Evolutionary conservation across 2,113 vertebrate genomes (phyloP).

Genomic region (Phalacrocorax carbo): DNA sequence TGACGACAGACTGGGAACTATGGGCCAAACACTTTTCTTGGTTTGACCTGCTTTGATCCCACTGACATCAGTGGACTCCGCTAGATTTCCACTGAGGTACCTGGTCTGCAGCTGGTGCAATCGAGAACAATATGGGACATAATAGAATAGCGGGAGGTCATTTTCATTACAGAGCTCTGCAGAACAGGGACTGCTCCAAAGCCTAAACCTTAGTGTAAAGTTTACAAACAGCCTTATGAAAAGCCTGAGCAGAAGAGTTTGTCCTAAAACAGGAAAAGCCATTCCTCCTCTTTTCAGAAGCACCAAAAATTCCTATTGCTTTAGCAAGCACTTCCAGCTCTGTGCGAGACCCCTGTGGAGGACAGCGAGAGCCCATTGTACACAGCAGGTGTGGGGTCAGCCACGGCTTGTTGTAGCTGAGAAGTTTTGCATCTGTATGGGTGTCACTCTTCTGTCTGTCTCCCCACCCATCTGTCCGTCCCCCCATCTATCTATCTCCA

Average conservation of each 20-base stretch:
- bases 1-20: not conserved
- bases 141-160: not conserved
- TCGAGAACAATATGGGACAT: not conserved
- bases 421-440: constrained; percentile 32
- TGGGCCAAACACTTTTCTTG: constrained; percentile 10
- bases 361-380: not conserved
- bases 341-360: not conserved
- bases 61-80: not conserved
- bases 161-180: not conserved
- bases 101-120: not conserved
- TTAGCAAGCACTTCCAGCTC: not conserved
- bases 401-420: not conserved
- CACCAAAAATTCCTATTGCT: not conserved
- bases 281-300: not conserved
- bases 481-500: not conserved
- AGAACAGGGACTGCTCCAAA: not conserved
- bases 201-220: not conserved
- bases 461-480: not conserved
- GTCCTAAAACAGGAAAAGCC: not conserved
- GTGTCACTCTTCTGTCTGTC: not conserved
- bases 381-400: not conserved
- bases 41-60: constrained; percentile 31
- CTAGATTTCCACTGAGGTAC: constrained; percentile 22
- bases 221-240: not conserved
- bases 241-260: not conserved